A percentile compares a stretch with the other conserved stretches of the same genome.
These are phyloP conservation scores for Xanthorhoe spadicearia DNA, from an alignment of 2,888 invertebrate species.

Conservation along the genomic window DNA sequence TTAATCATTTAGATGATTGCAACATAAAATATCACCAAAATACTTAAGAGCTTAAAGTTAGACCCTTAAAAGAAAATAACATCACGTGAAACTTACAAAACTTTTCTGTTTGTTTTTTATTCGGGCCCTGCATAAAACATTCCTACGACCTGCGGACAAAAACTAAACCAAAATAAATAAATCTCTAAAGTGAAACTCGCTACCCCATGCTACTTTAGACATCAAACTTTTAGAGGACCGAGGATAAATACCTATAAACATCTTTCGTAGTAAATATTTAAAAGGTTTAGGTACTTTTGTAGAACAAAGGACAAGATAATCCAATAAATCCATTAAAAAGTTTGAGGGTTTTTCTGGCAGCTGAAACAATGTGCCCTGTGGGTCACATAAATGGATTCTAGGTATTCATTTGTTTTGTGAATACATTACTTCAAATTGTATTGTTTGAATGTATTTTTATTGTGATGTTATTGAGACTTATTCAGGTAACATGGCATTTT, in stretches of 20 bases:
- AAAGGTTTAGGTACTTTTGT: constrained; percentile 40
- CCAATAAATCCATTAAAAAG: constrained; percentile 52
- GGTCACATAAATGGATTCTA: constrained; percentile 22
- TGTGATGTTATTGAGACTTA: not conserved
- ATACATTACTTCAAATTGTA: not conserved
- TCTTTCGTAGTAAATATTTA: constrained; percentile 40
- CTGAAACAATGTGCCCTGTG: constrained; percentile 28
- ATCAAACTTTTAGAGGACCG: constrained; percentile 25
- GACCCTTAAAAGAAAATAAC: not conserved
- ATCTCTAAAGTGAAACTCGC: constrained; percentile 16
- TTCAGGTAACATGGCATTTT: too few relatives aligned
- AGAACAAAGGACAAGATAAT: constrained; percentile 44
- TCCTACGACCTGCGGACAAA: not conserved
- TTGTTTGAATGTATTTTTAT: not conserved
- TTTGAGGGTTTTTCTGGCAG: constrained; percentile 39
- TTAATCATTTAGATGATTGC: not conserved
- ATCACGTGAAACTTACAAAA: not conserved
- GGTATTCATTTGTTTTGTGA: constrained; percentile 9
- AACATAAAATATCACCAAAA: not conserved
- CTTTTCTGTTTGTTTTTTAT: not conserved
- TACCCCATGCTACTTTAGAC: constrained; percentile 17
- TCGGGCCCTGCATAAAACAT: not conserved
- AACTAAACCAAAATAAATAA: constrained; percentile 10
- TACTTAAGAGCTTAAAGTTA: not conserved
- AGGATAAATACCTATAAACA: constrained; percentile 26